Base-by-base conservation (phyloP, 1,140 invertebrate genomes). In the Colletes gigas region DNA sequence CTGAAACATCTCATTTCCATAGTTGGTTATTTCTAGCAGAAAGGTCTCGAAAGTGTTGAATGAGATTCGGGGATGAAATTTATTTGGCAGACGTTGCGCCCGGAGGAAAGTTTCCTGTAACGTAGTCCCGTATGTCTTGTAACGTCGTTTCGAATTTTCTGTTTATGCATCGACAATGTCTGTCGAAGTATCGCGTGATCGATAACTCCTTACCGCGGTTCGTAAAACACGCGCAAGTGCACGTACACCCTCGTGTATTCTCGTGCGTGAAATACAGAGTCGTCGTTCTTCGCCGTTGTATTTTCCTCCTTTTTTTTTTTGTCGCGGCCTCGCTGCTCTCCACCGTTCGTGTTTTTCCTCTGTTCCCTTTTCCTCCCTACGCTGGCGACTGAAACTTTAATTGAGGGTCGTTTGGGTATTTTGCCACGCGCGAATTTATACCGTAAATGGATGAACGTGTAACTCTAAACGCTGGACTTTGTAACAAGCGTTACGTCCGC, bases 371-470 rank as follows among this genome's bases (percentile, higher is more conserved):
- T 3, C 41, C 5, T 9, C 12, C 39, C 6, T 4, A 8, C 2
- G 14, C 67, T 50, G 57, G 39, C 44, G 39, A 47, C 68, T 71
- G 68, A 54, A 78, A 78, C 69, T 78, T 78, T 78, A 72, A 78
- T 78, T 30, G 77, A 63, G 60, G 39, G 39, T 63, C 69, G 69
- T 78, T 78, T 54, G 39, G 50, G 15, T 65, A 65, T 55, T 72
- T 70, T 14, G 39, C 19, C 30, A 14, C 14, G 19, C 39, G 50
- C 19, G 60, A 65, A 72, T 41, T 78, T 62, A 47, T 63, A 14
- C 69, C n/a, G 77, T 17, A 44, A 72, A 63, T 39, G 68, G 68
- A n/a, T 10, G 68, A 44, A 71, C 65, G 41, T 15, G 65, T 4
- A 52, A n/a, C 21, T 77, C 12, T 39, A 41, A 75, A 75, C n/a